Conservation (phyloP, 2,888 invertebrate genomes). For the Shargacucullia verbasci region DNA sequence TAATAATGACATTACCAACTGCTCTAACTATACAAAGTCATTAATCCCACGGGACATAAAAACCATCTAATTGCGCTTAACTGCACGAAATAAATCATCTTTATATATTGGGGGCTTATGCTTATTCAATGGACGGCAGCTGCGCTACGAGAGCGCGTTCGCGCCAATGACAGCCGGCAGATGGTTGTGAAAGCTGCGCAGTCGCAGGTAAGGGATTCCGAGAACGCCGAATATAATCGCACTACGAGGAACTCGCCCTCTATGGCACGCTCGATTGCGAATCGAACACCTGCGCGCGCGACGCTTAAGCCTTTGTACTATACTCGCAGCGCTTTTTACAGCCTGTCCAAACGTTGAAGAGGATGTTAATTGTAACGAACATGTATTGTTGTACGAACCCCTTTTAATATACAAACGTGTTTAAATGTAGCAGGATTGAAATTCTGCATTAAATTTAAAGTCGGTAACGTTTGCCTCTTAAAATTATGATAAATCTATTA, state of each 20-base stretch:
- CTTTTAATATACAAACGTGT: constrained; percentile 8
- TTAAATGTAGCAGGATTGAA: constrained; percentile 1
- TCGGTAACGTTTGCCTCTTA: no score
- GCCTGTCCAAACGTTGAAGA: constrained; percentile 36
- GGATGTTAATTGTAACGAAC: constrained; percentile 43
- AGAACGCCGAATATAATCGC: constrained; percentile 88
- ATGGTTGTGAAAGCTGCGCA: constrained; percentile 83
- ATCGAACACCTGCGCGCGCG: constrained; percentile 75
- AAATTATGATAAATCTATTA: no score
- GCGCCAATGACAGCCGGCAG: constrained; percentile 78
- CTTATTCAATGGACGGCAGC: constrained; percentile 63
- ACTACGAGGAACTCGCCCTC: constrained; percentile 83
- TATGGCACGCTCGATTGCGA: constrained; percentile 75
- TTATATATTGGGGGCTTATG: constrained; percentile 43
- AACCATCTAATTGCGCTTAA: constrained; percentile 40
- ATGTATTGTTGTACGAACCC: constrained; percentile 29
- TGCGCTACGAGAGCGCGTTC: constrained; percentile 57
- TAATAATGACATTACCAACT: constrained; percentile 22
- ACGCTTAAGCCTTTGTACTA: constrained; percentile 17
- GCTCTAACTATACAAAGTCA: constrained; percentile 27
- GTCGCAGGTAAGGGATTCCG: constrained; percentile 84
- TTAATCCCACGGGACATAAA: constrained; percentile 40
- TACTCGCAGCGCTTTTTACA: constrained; percentile 27
- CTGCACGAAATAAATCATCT: constrained; percentile 56
- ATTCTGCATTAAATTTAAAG: no score